Conservation (phyloP, 2,113 vertebrate genomes). For the Suricata suricatta region DNA sequence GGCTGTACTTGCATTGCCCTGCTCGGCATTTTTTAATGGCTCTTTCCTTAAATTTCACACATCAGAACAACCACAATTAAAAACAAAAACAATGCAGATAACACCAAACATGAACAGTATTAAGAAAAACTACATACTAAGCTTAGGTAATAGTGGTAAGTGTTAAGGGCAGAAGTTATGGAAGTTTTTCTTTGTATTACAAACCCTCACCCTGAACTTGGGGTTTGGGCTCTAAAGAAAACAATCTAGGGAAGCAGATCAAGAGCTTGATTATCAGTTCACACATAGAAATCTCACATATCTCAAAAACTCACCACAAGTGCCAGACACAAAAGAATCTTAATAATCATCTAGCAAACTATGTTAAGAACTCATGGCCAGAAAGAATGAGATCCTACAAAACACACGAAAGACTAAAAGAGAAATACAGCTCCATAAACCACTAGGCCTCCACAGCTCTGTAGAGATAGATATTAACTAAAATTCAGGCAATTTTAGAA, state of each 20-base stretch:
- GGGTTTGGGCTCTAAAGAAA: slow-evolving; percentile 39
- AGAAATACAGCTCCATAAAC: slow-evolving; percentile 22
- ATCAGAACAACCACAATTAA: slow-evolving; percentile 71
- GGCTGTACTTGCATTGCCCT: slow-evolving; percentile 79
- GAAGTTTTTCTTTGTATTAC: slow-evolving; percentile 55
- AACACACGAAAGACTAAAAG: slow-evolving; percentile 19
- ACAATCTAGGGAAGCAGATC: slow-evolving; percentile 62
- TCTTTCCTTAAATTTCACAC: slow-evolving; percentile 81
- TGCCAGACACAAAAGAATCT: slow-evolving; percentile 51
- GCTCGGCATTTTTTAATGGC: slow-evolving; percentile 76
- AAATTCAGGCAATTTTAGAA: slow-evolving; percentile 51
- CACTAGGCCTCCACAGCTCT: slow-evolving; percentile 6
- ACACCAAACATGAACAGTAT: slow-evolving; percentile 57
- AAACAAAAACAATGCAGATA: slow-evolving; percentile 52
- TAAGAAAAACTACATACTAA: slow-evolving; percentile 64
- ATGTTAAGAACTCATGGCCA: slow-evolving; percentile 38
- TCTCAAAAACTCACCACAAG: slow-evolving; percentile 47
- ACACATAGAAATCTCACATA: slow-evolving; percentile 54
- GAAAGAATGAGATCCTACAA: slow-evolving; percentile 49
- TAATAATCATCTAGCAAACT: slow-evolving; percentile 39
- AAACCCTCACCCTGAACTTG: slow-evolving; percentile 61
- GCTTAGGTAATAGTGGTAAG: slow-evolving; percentile 54
- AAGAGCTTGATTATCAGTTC: slow-evolving; percentile 59
- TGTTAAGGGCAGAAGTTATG: slow-evolving; percentile 63
- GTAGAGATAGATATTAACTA: slow-evolving; percentile 29